Evolutionary conservation across 2,797 vertebrate species (phyloP), one percentile per base, ranked within the genome.

Genomic region (Heliangelus exortis): DNA sequence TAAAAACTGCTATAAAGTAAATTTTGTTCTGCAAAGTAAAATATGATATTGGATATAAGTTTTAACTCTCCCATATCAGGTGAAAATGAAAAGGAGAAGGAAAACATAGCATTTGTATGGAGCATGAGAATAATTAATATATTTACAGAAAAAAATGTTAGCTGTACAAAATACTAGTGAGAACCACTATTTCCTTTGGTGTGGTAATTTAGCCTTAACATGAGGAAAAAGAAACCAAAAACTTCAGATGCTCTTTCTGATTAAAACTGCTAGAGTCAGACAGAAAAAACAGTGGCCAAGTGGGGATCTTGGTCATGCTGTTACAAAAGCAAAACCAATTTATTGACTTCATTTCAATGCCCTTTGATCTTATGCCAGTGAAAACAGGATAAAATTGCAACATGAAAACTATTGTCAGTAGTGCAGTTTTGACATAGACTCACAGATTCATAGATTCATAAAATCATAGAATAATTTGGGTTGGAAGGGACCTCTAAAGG

Each of bases 141-240:
- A 82, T 68, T 36, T 72, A 87, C 22, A 58, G 29, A n/a, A 50
- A 45, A 84, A 75, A 36, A 36, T n/a, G 41, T 47, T 72, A 47
- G 25, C 21, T 78, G n/a, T 59, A 61, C 73, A 58, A 90, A 87
- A 65, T 28, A 15, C 12, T 72, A 77, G 12, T 54, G 67, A 63
- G 80, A 84, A 43, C 31, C 62, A 90, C 61, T 14, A 53, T 89
- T 94, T 87, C 67, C 58, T 59, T 6, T 55, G 15, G 34, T n/a
- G 31, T 19, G 16, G 88, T 67, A 34, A 39, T 86, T 67, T 71
- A 22, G 26, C 51, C 54, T 82, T 47, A 65, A 59, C 81, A 65
- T 22, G 75, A 23, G 18, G 28, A 43, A 92, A 92, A 89, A 48
- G 84, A 94, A 95, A 93, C 81, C 28, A 51, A 96, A 92, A 95